Base-by-base conservation (phyloP, 2,797 vertebrate genomes). In the Harpagifer antarcticus region DNA sequence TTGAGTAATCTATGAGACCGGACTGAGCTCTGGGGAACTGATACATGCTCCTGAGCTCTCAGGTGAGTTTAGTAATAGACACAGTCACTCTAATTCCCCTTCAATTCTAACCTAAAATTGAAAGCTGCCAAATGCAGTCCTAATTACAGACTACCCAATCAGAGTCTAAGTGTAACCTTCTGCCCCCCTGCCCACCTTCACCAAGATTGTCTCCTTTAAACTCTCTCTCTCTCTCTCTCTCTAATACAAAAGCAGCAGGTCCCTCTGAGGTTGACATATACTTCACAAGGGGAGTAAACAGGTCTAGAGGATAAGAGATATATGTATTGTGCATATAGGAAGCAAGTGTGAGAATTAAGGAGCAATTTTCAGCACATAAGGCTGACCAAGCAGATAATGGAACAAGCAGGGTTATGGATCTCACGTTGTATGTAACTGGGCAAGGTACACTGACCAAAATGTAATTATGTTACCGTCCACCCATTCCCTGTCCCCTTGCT, bases 111-210 rank as follows among this genome's bases (percentile, higher is more conserved):
- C 86, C 91, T 89, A 92, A 94, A 93, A 92, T 93, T 90, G 92
- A 92, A 87, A 89, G 85, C 89, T 88, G 84, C 85, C 88, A 91
- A 93, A 92, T 87, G 83, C 79, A 83, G 74, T 86, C 87, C 94
- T 94, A 93, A 95, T 93, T 93, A 94, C 90, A 92, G 62, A 85
- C 89, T 76, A 90, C 68, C 88, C 91, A 93, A 94, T 94, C 93
- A 92, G 86, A 82, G 85, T 78, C 91, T 92, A 91, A 94, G 86
- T 90, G 84, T 91, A 90, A 93, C 92, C 88, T 91, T 88, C 83
- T 82, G 72, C 71, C 69, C 79, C 73, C 60, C 10, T 47, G 0
- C n/a, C 54, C 73, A 27, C 65, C 68, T 65, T 58, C 71, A n/a
- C 73, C 43, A 61, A 64, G 79, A 67, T 78, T 81, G 76, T 64